Percentiles rank a stretch among this genome's conserved stretches.
Evolutionary conservation across 2,797 vertebrate species (phyloP).

Genomic region (Chelidonichthys spinosus): DNA sequence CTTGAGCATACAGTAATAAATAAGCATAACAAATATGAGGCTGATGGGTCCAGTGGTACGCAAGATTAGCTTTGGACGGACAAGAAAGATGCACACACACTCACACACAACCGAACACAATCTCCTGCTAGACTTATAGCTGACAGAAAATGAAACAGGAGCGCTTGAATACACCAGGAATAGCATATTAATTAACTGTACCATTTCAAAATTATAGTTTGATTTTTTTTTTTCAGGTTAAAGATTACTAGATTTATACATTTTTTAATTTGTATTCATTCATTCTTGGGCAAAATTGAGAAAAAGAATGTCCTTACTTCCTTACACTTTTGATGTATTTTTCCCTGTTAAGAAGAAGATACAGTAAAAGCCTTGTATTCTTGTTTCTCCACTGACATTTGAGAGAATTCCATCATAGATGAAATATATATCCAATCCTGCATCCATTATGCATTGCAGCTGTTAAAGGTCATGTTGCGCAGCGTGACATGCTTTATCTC

Average conservation of each 20-base stretch:
- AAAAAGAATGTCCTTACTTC: neutral
- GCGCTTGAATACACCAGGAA: neutral
- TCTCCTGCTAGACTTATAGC: neutral
- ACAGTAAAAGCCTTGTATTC: neutral
- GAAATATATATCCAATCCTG: slow-evolving; percentile 12
- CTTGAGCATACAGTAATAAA: neutral
- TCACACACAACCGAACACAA: neutral
- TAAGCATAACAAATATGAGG: neutral
- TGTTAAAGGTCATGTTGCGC: slow-evolving; percentile 19
- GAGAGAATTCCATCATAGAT: slow-evolving; percentile 11
- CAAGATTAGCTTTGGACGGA: neutral
- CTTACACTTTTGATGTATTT: neutral
- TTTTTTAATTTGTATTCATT: neutral
- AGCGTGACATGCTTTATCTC: slow-evolving; percentile 10
- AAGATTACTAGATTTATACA: neutral
- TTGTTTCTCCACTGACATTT: slow-evolving; percentile 34
- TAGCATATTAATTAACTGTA: neutral
- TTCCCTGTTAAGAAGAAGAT: neutral
- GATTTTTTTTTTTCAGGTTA: neutral
- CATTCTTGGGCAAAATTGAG: neutral
- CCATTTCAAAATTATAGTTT: neutral
- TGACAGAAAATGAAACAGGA: neutral
- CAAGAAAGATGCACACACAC: neutral
- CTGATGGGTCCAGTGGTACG: neutral
- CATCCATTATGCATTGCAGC: slow-evolving; percentile 8